Base-by-base conservation (phyloP, 1,140 invertebrate species). In the Drosophila gunungcola region DNA sequence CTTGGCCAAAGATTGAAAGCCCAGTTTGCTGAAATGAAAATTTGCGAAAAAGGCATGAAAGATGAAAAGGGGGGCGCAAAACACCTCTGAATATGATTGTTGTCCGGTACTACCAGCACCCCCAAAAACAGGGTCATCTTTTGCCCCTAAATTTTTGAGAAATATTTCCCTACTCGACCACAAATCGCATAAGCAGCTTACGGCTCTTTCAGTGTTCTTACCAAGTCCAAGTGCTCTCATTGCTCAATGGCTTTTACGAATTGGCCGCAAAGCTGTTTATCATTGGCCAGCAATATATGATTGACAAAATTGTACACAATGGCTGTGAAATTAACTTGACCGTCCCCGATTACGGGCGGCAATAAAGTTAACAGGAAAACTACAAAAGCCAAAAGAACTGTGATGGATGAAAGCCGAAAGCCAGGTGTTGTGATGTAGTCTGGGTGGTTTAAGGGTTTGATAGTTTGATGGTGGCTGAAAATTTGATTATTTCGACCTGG, bases 401-500 rank as follows among this genome's bases (percentile, higher is more conserved):
- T 38, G 16, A 29, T 11, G 42, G 67, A 70, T 70, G 29, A 57
- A 39, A 21, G 21, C 21, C 51, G 11, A 27, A 16, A 36, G 49
- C 27, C 48, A 39, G 62, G 38, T 45, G 16, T 34, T 43, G 25
- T 41, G 42, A 41, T 48, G 29, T 32, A 43, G 38, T 65, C 27
- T 5, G 58, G 38, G 27, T 21, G 25, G n/a, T 25, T 38, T 3
- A 7, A 4, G 25, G 21, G 16, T 3, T 60, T 56, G 21, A 16
- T 25, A 36, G 51, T 10, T 21, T 5, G 27, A 39, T 52, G n/a
- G 55, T 42, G 32, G 48, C 55, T 49, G 49, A 39, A 73, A 62
- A 86, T 88, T 79, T 88, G 74, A 86, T 88, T 88, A 82, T 88
- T 82, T 29, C 41, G 25, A 74, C 69, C 55, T 56, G 49, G 43